These are phyloP conservation scores for Rostratula benghalensis DNA, from an alignment of 2,113 vertebrate species.

Conservation along the genomic window DNA sequence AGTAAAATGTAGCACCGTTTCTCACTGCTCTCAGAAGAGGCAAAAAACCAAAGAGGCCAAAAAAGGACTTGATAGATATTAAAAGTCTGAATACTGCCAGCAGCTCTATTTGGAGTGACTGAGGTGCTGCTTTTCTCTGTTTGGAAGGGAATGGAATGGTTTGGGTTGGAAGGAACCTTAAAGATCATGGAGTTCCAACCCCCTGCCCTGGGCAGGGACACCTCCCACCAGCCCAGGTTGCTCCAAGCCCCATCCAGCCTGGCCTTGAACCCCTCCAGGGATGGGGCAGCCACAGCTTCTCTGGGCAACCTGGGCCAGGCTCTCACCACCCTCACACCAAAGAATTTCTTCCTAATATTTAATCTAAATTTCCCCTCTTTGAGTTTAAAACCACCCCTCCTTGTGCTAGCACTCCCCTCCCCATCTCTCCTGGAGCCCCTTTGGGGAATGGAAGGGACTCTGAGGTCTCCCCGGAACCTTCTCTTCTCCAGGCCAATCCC, in stretches of 20 bases:
- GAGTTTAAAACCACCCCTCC: not conserved
- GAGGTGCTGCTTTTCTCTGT: not conserved
- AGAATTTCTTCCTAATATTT: not conserved
- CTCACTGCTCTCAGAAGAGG: not conserved
- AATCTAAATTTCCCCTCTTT: not conserved
- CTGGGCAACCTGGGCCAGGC: not conserved
- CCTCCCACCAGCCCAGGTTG: not conserved
- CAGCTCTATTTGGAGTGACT: not conserved
- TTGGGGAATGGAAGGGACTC: not conserved
- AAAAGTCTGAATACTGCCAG: not conserved
- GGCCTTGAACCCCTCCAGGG: not conserved
- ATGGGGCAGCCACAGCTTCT: not conserved
- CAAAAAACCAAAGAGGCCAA: not conserved
- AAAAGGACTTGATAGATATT: not conserved
- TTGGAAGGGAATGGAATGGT: not conserved
- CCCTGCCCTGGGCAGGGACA: not conserved
- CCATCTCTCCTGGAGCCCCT: not conserved
- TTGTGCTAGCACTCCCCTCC: too few species aligned
- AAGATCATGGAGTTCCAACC: not conserved
- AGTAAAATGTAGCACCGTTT: conserved; percentile 5
- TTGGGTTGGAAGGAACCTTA: not conserved
- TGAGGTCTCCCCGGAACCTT: not conserved
- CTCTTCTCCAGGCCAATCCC: not conserved
- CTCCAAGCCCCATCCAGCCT: not conserved
- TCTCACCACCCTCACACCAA: not conserved